Conservation (phyloP, 2,888 invertebrate species). For the Darwinula stevensoni region DNA sequence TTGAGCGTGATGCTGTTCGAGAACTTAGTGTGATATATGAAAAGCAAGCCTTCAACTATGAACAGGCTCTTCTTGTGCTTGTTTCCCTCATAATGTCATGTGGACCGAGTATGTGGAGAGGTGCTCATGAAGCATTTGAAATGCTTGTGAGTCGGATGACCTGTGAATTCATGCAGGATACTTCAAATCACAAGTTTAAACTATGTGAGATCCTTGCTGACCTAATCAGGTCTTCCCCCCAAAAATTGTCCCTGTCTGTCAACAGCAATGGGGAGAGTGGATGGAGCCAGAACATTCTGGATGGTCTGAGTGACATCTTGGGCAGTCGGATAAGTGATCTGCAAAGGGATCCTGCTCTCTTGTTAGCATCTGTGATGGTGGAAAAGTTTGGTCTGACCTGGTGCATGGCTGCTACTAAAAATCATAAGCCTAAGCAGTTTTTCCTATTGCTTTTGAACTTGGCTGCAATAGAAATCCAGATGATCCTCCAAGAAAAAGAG, state of each 20-base stretch:
- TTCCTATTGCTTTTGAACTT: no score
- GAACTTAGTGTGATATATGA: constrained; percentile 34
- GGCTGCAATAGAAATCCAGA: no score
- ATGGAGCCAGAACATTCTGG: constrained; percentile 55
- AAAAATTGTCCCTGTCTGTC: constrained; percentile 30
- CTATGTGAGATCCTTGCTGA: constrained; percentile 46
- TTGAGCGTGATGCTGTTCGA: constrained; percentile 41
- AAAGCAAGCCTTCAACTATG: constrained; percentile 61
- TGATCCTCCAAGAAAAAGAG: no score
- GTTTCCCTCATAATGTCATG: constrained; percentile 34
- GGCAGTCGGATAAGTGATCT: constrained; percentile 57
- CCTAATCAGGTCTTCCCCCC: constrained; percentile 19
- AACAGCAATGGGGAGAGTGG: constrained; percentile 67
- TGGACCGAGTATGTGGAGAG: constrained; percentile 41
- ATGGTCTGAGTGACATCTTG: constrained; percentile 50
- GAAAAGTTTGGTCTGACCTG: no score
- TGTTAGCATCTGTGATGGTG: constrained; percentile 45
- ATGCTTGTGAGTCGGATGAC: constrained; percentile 50
- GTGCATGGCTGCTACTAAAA: no score
- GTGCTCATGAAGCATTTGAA: constrained; percentile 41
- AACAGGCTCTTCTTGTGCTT: constrained; percentile 52
- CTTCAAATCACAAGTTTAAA: constrained; percentile 65
- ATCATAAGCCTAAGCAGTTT: neutral
- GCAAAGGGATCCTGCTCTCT: constrained; percentile 63
- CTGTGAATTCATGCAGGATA: constrained; percentile 59